These are phyloP conservation scores for Nymphalis polychloros DNA, from an alignment of 2,888 invertebrate genomes.

Conservation along the genomic window DNA sequence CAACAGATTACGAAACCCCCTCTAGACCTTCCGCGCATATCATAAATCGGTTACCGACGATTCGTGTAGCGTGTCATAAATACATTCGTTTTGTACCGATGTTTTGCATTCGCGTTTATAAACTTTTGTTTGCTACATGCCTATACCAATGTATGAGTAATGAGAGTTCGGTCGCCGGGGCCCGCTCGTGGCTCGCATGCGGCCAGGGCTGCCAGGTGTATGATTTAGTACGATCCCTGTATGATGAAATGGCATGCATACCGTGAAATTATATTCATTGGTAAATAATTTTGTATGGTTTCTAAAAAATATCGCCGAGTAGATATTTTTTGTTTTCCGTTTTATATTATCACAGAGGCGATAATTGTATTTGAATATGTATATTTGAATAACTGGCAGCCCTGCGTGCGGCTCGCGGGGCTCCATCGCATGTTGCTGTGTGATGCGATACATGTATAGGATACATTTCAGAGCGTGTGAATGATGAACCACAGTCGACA, in stretches of 20 bases:
- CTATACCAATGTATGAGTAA: neutral
- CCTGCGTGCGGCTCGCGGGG: slow-evolving; percentile 39
- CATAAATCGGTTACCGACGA: slow-evolving; percentile 59
- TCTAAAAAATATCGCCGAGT: neutral
- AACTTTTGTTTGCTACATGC: slow-evolving; percentile 34
- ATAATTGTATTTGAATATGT: neutral
- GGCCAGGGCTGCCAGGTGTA: slow-evolving; percentile 4
- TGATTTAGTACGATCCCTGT: neutral
- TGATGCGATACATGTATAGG: slow-evolving; percentile 60
- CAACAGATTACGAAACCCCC: slow-evolving; percentile 59
- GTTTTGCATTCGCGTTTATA: slow-evolving; percentile 38
- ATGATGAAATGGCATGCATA: slow-evolving; percentile 1
- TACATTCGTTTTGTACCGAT: neutral
- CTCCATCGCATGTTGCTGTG: slow-evolving; percentile 53
- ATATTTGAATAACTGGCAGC: slow-evolving; percentile 3
- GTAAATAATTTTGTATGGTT: neutral
- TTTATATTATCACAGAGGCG: neutral
- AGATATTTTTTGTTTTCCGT: neutral
- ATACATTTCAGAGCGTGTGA: slow-evolving; percentile 92
- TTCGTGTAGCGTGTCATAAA: neutral
- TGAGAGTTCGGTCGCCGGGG: slow-evolving; percentile 36
- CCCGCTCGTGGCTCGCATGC: slow-evolving; percentile 32
- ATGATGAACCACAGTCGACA: slow-evolving; percentile 89
- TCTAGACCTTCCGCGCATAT: slow-evolving; percentile 75
- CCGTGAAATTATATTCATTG: neutral